phyloP scores from a whole-genome alignment of 2,797 vertebrate species.

The Poecilia wingei region DNA sequence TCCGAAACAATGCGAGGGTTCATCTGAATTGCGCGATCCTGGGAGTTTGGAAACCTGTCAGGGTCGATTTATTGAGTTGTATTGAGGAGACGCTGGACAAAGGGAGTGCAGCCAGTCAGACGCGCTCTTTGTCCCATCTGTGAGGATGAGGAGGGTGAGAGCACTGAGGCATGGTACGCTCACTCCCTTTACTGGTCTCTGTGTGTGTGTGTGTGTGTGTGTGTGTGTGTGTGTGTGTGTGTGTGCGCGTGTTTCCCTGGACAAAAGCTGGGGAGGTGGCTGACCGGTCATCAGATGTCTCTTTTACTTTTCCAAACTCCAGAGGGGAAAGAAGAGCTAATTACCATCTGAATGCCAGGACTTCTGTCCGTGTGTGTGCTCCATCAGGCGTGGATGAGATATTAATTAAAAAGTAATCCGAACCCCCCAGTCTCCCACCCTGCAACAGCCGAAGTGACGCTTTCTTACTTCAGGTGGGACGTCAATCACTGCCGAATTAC shows the following conservation, averaged over 20 bases:
- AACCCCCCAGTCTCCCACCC: background rate
- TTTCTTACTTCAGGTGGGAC: slow-evolving; percentile 32
- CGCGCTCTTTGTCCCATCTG: slow-evolving; percentile 55
- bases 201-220: slow-evolving; percentile 34
- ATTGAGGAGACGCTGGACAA: slow-evolving; percentile 65
- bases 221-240: slow-evolving; percentile 26
- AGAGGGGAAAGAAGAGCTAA: slow-evolving; percentile 65
- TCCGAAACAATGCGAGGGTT: slow-evolving; percentile 35
- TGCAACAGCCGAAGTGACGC: background rate
- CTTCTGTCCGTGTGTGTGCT: slow-evolving; percentile 23
- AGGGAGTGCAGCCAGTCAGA: slow-evolving; percentile 55
- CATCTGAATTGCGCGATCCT: slow-evolving; percentile 40
- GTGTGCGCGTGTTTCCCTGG: slow-evolving; percentile 33
- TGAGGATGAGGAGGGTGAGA: slow-evolving; percentile 55
- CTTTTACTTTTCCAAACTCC: slow-evolving; percentile 68
- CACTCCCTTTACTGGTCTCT: slow-evolving; percentile 34
- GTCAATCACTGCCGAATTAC: slow-evolving; percentile 6
- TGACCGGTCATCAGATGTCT: slow-evolving; percentile 78
- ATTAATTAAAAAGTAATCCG: slow-evolving; percentile 7
- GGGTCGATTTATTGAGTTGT: slow-evolving; percentile 77
- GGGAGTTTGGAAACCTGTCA: slow-evolving; percentile 67
- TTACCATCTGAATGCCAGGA: slow-evolving; percentile 72
- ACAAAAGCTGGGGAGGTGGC: slow-evolving; percentile 73
- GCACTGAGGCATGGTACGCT: slow-evolving; percentile 48
- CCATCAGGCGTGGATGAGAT: background rate